Evolutionary conservation across 1,140 invertebrate species (phyloP).

Genomic region (Physella acuta): DNA sequence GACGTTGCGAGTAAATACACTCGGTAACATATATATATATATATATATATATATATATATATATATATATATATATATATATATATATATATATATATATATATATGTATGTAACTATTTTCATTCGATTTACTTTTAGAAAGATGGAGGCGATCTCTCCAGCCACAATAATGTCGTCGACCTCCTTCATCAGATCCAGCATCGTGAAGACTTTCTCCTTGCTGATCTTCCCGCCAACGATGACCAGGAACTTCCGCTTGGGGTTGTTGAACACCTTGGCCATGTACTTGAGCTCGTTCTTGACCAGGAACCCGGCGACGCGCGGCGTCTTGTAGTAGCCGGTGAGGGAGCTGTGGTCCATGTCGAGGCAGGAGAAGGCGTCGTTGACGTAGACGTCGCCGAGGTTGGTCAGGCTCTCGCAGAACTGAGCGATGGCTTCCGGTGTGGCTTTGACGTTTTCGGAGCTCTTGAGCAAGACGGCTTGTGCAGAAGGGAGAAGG

Average conservation of each 20-base stretch:
- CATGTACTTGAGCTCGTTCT: constrained; percentile 21
- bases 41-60: too few species aligned
- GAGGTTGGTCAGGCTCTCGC: not conserved
- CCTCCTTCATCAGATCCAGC: not conserved
- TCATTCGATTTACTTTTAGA: constrained; percentile 4
- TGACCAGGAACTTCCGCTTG: not conserved
- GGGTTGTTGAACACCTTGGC: not conserved
- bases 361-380: not conserved
- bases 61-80: not conserved
- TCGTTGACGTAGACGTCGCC: constrained; percentile 19
- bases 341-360: not conserved
- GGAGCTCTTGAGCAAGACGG: not conserved
- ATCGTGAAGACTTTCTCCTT: not conserved
- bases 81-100: not conserved
- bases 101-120: not conserved
- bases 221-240: not conserved
- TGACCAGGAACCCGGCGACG: constrained; percentile 19
- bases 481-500: not conserved
- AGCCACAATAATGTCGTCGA: constrained; percentile 2
- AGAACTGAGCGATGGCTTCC: constrained; percentile 6
- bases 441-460: not conserved
- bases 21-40: too few species aligned
- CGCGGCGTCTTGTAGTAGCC: not conserved
- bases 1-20: too few species aligned
- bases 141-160: not conserved